Percentiles rank a stretch among this genome's conserved stretches.
Conservation (phyloP, 2,113 vertebrate species). For the Grammatotria lemairii region DNA sequence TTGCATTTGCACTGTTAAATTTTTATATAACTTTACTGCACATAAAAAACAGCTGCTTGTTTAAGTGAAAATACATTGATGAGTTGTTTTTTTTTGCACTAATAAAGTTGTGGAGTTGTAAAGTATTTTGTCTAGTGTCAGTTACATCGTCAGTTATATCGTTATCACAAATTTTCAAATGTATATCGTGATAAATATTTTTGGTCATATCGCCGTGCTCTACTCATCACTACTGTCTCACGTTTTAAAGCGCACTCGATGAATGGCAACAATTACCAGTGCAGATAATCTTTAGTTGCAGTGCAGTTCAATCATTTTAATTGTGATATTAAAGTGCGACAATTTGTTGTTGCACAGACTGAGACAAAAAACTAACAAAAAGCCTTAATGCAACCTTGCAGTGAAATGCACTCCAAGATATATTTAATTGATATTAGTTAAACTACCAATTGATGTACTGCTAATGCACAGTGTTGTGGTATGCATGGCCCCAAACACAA, state of each 20-base stretch:
- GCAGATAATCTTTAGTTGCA: background rate
- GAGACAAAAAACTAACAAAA: too few species aligned
- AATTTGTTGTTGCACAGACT: background rate
- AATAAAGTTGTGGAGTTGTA: background rate
- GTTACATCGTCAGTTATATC: background rate
- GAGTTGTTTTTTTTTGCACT: fast-evolving
- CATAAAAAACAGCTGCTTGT: background rate
- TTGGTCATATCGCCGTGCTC: background rate
- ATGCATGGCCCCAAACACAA: background rate
- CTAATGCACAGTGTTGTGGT: background rate
- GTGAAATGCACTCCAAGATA: background rate
- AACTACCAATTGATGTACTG: background rate
- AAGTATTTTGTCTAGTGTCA: background rate
- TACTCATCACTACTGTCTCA: background rate
- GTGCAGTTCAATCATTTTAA: fast-evolving
- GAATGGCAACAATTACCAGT: fast-evolving
- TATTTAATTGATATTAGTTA: background rate
- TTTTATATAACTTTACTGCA: background rate
- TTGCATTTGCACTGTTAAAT: background rate
- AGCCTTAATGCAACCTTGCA: background rate
- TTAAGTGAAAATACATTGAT: background rate
- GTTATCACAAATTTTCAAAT: background rate
- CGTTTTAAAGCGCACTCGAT: background rate
- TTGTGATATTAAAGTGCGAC: background rate
- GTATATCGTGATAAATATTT: background rate